Evolutionary conservation across 1,140 invertebrate species (phyloP), one percentile per base, ranked within the genome.

Genomic region (Sinella curviseta): DNA sequence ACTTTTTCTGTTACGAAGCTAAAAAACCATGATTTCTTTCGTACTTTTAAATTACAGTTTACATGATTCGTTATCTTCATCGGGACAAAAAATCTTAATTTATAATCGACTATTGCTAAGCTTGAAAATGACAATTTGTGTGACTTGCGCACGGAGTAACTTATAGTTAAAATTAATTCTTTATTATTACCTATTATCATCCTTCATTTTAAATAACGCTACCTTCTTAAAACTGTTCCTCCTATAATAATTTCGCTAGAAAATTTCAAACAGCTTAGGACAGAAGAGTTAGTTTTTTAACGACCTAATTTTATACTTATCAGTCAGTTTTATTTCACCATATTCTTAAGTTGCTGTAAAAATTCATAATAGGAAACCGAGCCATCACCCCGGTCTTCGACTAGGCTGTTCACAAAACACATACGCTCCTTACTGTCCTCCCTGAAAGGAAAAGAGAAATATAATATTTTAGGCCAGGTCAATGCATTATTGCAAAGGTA

Each of bases 311-410:
- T 48, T 8, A 20, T 48, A 12, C 39, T 48, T 48, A 48, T 48
- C 39, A 48, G 39, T 48, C 39, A 48, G 39, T 48, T 48, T 70
- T 88, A 95, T 90, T 95, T 97, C 85, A 97, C 90, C 88, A 96
- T 94, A 84, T 91, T 92, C 88, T 97, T 95, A 79, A 99, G 89
- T 88, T 98, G 95, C 88, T 99, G 97, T 85, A 99, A 90, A 88
- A 99, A 99, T 91, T 99, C 98, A 87, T 97, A 95, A 88, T 99
- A 99, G 83, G 95, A 97, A 87, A 97, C 92, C 70, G 95, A 92
- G 80, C 93, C 93, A 87, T 99, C 97, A 81, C 94, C 92, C 85
- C 96, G 90, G 88, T 99, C 98, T 88, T 99, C 97, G 31, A 98
- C 90, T 83, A 99, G 90, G 82, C 92, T 91, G 82, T 97, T 94